Conservation (phyloP, 2,797 vertebrate species). For the Cephalopachus bancanus region DNA sequence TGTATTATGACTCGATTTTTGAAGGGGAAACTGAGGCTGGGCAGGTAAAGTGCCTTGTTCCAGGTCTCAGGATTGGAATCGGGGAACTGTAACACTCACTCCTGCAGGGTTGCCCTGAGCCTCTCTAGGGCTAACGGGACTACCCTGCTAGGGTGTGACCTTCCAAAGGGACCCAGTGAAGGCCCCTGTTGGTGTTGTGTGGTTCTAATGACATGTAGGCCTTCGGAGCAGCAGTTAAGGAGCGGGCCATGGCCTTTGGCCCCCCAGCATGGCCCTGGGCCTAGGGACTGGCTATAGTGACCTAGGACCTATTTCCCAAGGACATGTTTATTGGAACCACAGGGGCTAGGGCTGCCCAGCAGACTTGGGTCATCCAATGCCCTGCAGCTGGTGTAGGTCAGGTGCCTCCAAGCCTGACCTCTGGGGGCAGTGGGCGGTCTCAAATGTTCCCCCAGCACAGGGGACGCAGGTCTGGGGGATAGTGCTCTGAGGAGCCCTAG, state of each 20-base stretch:
- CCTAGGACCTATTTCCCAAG: neutral
- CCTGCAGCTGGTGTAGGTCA: neutral
- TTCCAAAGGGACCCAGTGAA: neutral
- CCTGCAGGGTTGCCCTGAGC: neutral
- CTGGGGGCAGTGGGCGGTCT: neutral
- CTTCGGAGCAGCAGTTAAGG: slow-evolving; percentile 15
- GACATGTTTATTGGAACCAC: neutral
- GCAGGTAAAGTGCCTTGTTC: neutral
- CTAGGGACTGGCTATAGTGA: neutral
- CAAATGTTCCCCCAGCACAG: neutral
- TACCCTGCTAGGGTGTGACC: neutral
- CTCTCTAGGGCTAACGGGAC: neutral
- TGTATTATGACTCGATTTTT: neutral
- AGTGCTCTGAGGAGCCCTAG: neutral
- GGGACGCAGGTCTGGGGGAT: neutral
- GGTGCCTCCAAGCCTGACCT: slow-evolving; percentile 17
- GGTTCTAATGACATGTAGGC: neutral
- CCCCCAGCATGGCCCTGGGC: neutral
- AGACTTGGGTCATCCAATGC: neutral
- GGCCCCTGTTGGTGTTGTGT: neutral
- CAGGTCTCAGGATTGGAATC: neutral
- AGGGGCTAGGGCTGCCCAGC: neutral
- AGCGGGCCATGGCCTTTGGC: neutral
- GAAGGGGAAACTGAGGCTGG: neutral
- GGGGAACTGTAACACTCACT: neutral